Base-by-base conservation (phyloP, 2,113 vertebrate species). In the Leptocoma aspasia region DNA sequence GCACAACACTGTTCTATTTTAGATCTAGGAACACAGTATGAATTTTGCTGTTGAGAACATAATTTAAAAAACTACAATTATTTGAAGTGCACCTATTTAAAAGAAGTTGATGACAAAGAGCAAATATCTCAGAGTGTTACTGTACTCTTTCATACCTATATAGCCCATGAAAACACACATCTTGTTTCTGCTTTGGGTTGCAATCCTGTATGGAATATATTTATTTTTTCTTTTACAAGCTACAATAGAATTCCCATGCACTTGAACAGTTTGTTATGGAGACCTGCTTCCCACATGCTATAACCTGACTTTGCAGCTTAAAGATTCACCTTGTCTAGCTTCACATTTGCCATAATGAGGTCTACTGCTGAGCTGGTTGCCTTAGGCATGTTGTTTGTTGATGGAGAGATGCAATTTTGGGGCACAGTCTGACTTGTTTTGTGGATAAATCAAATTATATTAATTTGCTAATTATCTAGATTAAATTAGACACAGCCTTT, bases 381-480 rank as follows among this genome's bases (percentile, higher is more conserved):
- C n/a, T 78, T 61, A 53, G 37, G 42, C 31, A 45, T 28, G 37
- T 59, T 82, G 15, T 75, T 96, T 90, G 33, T 68, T 84, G 57
- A 19, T 80, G 57, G 49, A 94, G 63, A 88, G 53, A 71, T 0
- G 3, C 45, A 85, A 22, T 91, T 91, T 68, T 23, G 49, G 53
- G 79, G 23, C 66, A 64, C 60, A 94, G 41, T 49, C 66, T 69
- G 73, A 82, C 78, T 84, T 68, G 65, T 37, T 76, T 82, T 69
- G 59, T 44, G 57, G 17, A 79, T 79, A 93, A 94, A 93, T 87
- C 82, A 84, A 82, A 94, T 92, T 84, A 81, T 82, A 86, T 93
- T 85, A 82, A 88, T 92, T 86, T 92, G 30, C 45, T 92, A 79
- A 96, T 94, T 91, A 64, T 82, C 61, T 88, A 65, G 70, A 90